These are phyloP conservation scores for Alfaro cultratus DNA, from an alignment of 2,797 vertebrate genomes.

Conservation along the genomic window DNA sequence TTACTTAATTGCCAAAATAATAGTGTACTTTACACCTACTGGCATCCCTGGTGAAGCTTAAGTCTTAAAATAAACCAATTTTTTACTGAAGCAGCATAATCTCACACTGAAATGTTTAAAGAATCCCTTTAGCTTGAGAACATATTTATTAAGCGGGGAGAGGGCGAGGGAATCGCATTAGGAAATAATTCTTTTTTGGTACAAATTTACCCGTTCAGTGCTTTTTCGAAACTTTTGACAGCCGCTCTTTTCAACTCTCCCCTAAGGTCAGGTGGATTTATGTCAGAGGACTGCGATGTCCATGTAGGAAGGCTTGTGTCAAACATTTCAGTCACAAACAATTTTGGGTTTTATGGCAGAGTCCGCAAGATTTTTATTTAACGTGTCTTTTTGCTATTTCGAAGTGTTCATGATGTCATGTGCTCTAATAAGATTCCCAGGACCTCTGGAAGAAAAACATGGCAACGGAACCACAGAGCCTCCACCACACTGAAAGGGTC, in stretches of 20 bases:
- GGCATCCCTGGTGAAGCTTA: not conserved
- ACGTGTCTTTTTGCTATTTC: too few species aligned
- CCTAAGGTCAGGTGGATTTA: not conserved
- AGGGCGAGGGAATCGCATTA: not conserved
- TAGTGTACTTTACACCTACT: not conserved
- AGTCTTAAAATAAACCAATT: not conserved
- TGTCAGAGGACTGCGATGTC: not conserved
- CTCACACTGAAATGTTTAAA: not conserved
- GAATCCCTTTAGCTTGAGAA: not conserved
- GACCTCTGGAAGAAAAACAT: not conserved
- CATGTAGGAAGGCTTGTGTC: not conserved
- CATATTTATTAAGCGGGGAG: not conserved
- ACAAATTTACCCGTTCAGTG: too few species aligned
- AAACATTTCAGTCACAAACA: constrained; percentile 2
- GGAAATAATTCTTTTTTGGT: too few species aligned
- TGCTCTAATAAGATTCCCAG: not conserved
- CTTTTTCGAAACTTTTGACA: too few species aligned
- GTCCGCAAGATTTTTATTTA: not conserved
- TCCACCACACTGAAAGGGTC: not conserved
- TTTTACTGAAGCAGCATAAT: not conserved
- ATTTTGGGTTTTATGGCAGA: not conserved
- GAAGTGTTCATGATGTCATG: not conserved
- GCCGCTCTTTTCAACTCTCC: too few species aligned
- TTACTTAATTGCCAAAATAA: not conserved
- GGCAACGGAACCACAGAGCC: not conserved